Evolutionary conservation across 2,888 invertebrate genomes (phyloP), one percentile per base, ranked within the genome.

Genomic region (Ctenicera cuprea): DNA sequence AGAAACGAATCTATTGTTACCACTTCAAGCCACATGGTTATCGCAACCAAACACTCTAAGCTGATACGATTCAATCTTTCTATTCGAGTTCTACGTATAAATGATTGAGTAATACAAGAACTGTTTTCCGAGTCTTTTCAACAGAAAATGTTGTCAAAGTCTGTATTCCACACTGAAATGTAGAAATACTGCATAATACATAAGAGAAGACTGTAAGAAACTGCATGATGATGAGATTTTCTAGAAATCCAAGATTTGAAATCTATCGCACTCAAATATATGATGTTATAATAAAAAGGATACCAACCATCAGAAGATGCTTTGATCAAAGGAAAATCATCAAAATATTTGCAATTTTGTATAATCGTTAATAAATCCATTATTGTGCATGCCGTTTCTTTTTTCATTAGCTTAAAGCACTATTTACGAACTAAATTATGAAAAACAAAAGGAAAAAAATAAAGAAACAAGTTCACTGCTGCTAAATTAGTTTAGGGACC

Each of bases 1-100:
- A 69, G 73, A 71, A 74, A 70, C 61, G 71, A 66, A 74, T 54
- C 64, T 45, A 74, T 71, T 71, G 71, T 74, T 74, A 68, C 57
- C 71, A 71, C 57, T 74, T 67, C 63, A 68, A 67, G 67, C 50
- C 54, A 52, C 54, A 54, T 63, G 59, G 71, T 74, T 74, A 74
- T 74, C 70, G 70, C 45, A 71, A 41, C 63, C 70, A 66, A 67
- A 63, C 74, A 71, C 74, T 67, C 70, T 64, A 41, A 38, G 59
- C 64, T 50, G 69, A 69, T 69, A 64, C 48, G 64, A 69, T 73
- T 73, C 62, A 73, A 67, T 73, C 66, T 63, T 63, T 73, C 57
- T 22, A 33, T 61, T 66, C 37, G 48, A 59, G 48, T 66, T 50
- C 50, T 48, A 41, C 43, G 22, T 33, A 66, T 66, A 66, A 66